A percentile compares a stretch with the other conserved stretches of the same genome.
Conservation (phyloP, 2,113 vertebrate species). For the cattle (Bos taurus) region ARS-UCD2.0 NC_037331.1:76168501-76169000, state of each 20-base stretch:
- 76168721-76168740: background rate
- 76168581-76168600: background rate
- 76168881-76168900: background rate
- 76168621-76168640: background rate
- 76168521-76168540: too few species aligned
- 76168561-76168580: too few species aligned
- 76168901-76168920: background rate
- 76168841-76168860: background rate
- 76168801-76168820: background rate
- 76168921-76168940: accelerated
- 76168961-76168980: background rate
- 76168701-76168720: background rate
- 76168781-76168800: accelerated
- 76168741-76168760: background rate
- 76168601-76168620: background rate
- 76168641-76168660: background rate
- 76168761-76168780: background rate
- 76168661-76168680: background rate
- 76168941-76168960: accelerated
- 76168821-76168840: background rate
- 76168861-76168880: background rate
- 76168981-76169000: background rate
- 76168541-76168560: background rate
- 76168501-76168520: background rate
- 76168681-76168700: background rate